Evolutionary conservation across 1,140 invertebrate species (phyloP).

Genomic region (Gonatopus flavifemur): DNA sequence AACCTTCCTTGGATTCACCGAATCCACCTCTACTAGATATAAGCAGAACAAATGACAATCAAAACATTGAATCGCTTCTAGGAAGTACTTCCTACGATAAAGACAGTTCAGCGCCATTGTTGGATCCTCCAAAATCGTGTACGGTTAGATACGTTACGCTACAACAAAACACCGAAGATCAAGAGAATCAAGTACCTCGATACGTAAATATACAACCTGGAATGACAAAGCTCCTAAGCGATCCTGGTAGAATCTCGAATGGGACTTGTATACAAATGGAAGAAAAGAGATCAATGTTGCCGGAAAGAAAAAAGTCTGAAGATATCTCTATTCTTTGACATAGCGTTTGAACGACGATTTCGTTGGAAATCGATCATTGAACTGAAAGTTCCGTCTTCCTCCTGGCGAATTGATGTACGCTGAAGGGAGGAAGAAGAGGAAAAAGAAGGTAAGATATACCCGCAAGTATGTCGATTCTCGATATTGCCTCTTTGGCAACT

Average conservation of each 20-base stretch:
- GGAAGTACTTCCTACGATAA: constrained; percentile 9
- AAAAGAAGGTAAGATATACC: constrained; percentile 5
- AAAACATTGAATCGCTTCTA: constrained; percentile 12
- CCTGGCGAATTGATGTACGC: neutral
- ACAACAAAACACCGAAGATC: constrained; percentile 5
- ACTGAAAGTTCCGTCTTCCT: neutral
- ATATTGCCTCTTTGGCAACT: neutral
- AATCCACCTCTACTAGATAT: constrained; percentile 33
- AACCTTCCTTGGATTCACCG: constrained; percentile 5
- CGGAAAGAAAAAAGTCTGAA: constrained; percentile 12
- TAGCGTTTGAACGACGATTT: neutral
- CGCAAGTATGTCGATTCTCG: neutral
- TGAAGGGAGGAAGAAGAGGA: neutral
- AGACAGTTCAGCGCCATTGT: constrained; percentile 31
- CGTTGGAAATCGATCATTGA: neutral
- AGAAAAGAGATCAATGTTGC: constrained; percentile 21
- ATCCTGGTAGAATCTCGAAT: neutral
- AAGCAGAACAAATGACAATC: constrained; percentile 18
- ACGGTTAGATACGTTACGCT: neutral
- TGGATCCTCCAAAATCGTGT: constrained; percentile 3
- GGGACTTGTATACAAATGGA: constrained; percentile 19
- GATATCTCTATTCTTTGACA: constrained; percentile 34
- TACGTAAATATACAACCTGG: constrained; percentile 36
- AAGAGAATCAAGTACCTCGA: constrained; percentile 15
- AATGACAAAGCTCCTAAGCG: constrained; percentile 2